Base-by-base conservation (phyloP, 2,888 invertebrate genomes). In the Pachycephus smyrnensis region DNA sequence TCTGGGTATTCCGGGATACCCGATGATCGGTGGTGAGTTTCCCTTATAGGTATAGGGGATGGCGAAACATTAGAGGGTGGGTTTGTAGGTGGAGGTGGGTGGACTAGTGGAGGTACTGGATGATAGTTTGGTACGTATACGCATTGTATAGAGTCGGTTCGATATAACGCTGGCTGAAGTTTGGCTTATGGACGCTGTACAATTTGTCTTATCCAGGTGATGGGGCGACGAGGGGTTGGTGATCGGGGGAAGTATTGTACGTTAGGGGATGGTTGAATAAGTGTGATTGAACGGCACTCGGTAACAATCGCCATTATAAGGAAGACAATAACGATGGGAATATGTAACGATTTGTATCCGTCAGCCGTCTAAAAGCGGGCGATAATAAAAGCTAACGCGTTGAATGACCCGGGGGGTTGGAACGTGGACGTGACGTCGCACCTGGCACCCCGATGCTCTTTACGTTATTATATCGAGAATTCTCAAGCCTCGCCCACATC, bases 331-430 rank as follows among this genome's bases (percentile, higher is more conserved):
- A 75, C 78, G 73, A 30, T 31, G n/a, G 73, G 75, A 78, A 78
- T 78, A 78, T 78, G 78, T 78, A 75, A 75, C 78, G 78, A 78
- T 78, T 78, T 78, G 78, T 78, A 78, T 78, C 75, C 71, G 78
- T 78, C 78, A 78, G 75, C 73, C 78, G 75, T 78, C 78, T 75
- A 76, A 78, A 78, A 78, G 78, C 78, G 30, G 55, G 75, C 78
- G 78, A 78, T 78, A 78, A 78, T 78, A 78, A 75, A 75, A 78
- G 78, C 78, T 78, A 78, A 78, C 78, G 75, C 78, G 73, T 55
- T 78, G 78, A 78, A 78, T 75, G 75, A 75, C 36, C 33, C 30
- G 75, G 69, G 75, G 75, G 36, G 40, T 40, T 71, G 73, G 75
- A 73, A 75, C 55, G 40, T 40, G 55, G 73, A 35, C 75, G 75